Percentiles rank a stretch among this genome's conserved stretches.
Evolutionary conservation across 2,797 vertebrate genomes (phyloP).

Genomic region (Siniperca obscura): DNA sequence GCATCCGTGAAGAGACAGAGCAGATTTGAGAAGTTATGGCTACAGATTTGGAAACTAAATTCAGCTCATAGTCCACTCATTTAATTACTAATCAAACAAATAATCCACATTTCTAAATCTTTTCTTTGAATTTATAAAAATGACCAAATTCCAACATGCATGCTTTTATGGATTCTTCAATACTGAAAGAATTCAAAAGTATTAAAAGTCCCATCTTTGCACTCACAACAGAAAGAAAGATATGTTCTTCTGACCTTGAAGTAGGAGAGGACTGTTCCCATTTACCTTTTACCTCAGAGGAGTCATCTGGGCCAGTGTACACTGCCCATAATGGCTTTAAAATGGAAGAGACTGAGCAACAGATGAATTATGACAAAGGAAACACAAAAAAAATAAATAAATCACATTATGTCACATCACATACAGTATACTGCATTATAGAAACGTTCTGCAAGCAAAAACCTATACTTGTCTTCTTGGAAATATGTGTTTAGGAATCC

Average conservation of each 20-base stretch:
- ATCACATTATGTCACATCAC: background rate
- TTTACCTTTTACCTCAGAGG: conserved; percentile 58
- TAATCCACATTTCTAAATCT: background rate
- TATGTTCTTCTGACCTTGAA: conserved; percentile 41
- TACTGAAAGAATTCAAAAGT: background rate
- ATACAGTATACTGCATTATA: conserved; percentile 4
- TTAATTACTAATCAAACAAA: background rate
- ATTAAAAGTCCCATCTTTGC: conserved; percentile 40
- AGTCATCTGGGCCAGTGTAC: conserved; percentile 39
- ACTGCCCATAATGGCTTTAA: conserved; percentile 33
- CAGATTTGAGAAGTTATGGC: conserved; percentile 17
- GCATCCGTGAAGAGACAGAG: conserved; percentile 14
- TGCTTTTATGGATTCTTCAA: background rate
- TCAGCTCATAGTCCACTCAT: background rate
- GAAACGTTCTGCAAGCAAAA: conserved; percentile 21
- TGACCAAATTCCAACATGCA: background rate
- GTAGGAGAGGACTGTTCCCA: conserved; percentile 35
- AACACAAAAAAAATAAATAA: background rate
- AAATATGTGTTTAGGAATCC: conserved; percentile 26
- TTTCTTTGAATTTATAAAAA: background rate
- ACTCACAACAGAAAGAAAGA: conserved; percentile 14
- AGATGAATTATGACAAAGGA: conserved; percentile 38
- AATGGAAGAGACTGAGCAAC: conserved; percentile 35
- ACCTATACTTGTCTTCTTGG: background rate
- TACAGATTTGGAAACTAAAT: conserved; percentile 19